Evolutionary conservation across 2,888 invertebrate species (phyloP).

Genomic region (Drosophila lutescens): DNA sequence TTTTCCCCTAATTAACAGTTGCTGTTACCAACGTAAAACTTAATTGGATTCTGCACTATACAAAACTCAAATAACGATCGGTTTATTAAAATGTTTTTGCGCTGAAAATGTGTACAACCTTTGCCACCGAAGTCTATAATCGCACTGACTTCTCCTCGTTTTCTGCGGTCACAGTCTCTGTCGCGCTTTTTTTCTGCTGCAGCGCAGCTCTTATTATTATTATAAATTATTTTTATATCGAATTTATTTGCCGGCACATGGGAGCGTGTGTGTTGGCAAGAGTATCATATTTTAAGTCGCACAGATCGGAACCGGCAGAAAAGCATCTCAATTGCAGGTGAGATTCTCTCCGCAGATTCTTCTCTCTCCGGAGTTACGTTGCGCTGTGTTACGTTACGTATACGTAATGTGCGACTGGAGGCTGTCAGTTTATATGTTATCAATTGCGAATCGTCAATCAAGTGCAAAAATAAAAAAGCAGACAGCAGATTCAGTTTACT

Average conservation of each 20-base stretch:
- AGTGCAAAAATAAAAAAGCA: too few relatives aligned
- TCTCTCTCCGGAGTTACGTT: neutral
- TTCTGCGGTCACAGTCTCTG: slow-evolving; percentile 1
- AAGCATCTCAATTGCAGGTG: neutral
- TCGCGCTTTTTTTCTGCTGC: slow-evolving; percentile 4
- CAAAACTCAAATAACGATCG: neutral
- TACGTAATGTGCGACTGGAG: slow-evolving; percentile 1
- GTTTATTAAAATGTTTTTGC: neutral
- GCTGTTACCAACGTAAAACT: neutral
- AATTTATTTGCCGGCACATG: slow-evolving; percentile 8
- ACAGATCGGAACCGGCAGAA: slow-evolving; percentile 12
- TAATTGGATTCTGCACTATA: neutral
- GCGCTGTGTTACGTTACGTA: neutral
- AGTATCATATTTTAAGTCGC: neutral
- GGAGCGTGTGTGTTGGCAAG: neutral
- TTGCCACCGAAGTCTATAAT: slow-evolving; percentile 45
- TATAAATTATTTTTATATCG: slow-evolving; percentile 17
- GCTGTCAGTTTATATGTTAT: neutral
- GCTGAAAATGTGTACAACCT: slow-evolving; percentile 47
- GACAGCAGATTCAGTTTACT: too few relatives aligned
- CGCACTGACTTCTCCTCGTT: slow-evolving; percentile 43
- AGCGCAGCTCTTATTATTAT: slow-evolving; percentile 11
- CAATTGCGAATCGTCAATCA: too few relatives aligned
- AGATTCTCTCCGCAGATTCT: slow-evolving; percentile 1
- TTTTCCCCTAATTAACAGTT: neutral